Conservation (phyloP, 2,888 invertebrate species). For the Azorinus chamasolen region DNA sequence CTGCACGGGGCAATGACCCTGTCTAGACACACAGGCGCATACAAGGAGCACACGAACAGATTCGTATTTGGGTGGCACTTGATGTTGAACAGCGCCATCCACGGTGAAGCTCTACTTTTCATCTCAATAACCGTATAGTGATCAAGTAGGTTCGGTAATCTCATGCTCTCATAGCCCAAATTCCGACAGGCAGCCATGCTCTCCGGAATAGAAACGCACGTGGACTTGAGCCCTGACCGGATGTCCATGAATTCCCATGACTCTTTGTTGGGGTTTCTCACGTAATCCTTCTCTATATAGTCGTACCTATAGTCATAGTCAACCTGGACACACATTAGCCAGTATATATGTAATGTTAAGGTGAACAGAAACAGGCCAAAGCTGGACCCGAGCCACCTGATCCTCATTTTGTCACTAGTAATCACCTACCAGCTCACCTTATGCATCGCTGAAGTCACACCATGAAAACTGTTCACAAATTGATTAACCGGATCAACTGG, state of each 20-base stretch:
- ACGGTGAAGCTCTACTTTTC: conserved; percentile 88
- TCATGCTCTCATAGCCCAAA: conserved; percentile 89
- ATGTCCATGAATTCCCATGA: conserved; percentile 44
- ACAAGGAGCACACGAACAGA: conserved; percentile 90
- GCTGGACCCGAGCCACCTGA: not conserved
- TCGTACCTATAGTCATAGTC: conserved; percentile 41
- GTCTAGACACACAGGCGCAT: conserved; percentile 89
- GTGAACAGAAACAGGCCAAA: not conserved
- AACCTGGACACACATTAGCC: not conserved
- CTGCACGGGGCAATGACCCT: conserved; percentile 89
- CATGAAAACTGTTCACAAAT: too few relatives aligned
- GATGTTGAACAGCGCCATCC: conserved; percentile 88
- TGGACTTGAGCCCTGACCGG: conserved; percentile 78
- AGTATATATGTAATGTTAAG: conserved; percentile 1
- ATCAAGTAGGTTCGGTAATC: conserved; percentile 89
- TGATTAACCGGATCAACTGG: too few relatives aligned
- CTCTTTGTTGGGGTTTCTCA: conserved; percentile 44
- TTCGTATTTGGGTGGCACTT: conserved; percentile 89
- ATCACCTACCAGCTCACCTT: too few relatives aligned
- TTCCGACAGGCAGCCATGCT: conserved; percentile 89
- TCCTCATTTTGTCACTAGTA: not conserved
- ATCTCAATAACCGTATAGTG: conserved; percentile 89
- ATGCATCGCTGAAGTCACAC: too few relatives aligned
- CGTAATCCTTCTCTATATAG: conserved; percentile 41
- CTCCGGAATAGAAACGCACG: conserved; percentile 89